phyloP scores from a whole-genome alignment of 2,797 vertebrate genomes.

The Taeniopygia guttata region DNA sequence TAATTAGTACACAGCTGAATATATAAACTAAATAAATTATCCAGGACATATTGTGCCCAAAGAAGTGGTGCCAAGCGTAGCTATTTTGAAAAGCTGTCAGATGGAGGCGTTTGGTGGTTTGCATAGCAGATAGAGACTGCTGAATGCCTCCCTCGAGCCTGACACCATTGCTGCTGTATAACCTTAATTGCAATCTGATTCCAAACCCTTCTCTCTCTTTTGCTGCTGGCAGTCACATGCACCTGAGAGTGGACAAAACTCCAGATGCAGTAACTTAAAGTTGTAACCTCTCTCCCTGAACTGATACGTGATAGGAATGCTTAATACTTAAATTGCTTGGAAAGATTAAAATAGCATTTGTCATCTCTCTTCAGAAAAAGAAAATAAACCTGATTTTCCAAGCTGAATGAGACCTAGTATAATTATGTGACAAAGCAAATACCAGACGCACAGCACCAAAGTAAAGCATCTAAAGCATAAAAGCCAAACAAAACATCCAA shows the following conservation, averaged over 20 bases:
- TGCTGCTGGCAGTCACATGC: background rate
- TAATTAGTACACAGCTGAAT: slow-evolving; percentile 44
- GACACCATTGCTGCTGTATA: background rate
- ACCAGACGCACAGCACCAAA: background rate
- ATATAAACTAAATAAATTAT: slow-evolving; percentile 40
- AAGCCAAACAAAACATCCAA: slow-evolving; percentile 14
- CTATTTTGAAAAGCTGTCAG: slow-evolving; percentile 66
- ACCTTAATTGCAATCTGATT: background rate
- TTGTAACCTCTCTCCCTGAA: background rate
- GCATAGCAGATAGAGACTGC: slow-evolving; percentile 13
- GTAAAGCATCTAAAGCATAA: background rate
- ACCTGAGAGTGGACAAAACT: slow-evolving; percentile 42
- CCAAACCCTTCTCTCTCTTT: slow-evolving; percentile 6
- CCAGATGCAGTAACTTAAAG: slow-evolving; percentile 24
- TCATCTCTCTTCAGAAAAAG: slow-evolving; percentile 22
- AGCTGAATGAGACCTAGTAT: background rate
- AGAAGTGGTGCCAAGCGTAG: slow-evolving; percentile 56
- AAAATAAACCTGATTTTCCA: slow-evolving; percentile 37
- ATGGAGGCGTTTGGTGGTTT: slow-evolving; percentile 29
- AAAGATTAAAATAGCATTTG: slow-evolving; percentile 59
- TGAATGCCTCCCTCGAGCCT: background rate
- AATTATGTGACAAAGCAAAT: slow-evolving; percentile 20
- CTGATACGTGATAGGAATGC: background rate
- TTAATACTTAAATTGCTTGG: slow-evolving; percentile 6
- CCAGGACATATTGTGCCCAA: slow-evolving; percentile 41